Evolutionary conservation across 2,888 invertebrate genomes (phyloP).

Genomic region (Nomada lathburiana): DNA sequence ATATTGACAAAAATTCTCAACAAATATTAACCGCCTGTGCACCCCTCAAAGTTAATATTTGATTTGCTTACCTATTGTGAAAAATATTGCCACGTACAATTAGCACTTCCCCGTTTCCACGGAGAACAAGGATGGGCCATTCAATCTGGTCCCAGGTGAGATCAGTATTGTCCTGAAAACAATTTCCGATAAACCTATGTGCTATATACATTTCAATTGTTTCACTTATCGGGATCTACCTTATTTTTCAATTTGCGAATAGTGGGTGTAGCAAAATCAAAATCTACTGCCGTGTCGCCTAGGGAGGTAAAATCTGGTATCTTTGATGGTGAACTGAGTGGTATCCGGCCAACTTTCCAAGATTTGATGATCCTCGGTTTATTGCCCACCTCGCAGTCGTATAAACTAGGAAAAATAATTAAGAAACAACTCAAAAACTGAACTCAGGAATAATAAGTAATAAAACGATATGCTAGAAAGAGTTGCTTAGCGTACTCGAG

Average conservation of each 20-base stretch:
- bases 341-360: slow-evolving; percentile 85
- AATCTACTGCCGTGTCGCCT: slow-evolving; percentile 95
- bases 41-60: background rate
- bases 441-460: too few species aligned
- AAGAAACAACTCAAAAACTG: background rate
- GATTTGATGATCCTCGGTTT: slow-evolving; percentile 83
- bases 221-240: slow-evolving; percentile 36
- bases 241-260: slow-evolving; percentile 66
- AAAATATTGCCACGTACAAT: slow-evolving; percentile 84
- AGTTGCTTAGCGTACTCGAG: too few species aligned
- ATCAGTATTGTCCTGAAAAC: slow-evolving; percentile 33
- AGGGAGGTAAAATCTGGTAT: slow-evolving; percentile 86
- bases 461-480: too few species aligned
- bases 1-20: too few species aligned
- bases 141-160: slow-evolving; percentile 83
- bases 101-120: slow-evolving; percentile 94
- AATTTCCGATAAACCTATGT: background rate
- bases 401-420: slow-evolving; percentile 78
- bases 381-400: slow-evolving; percentile 81
- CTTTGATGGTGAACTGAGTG: slow-evolving; percentile 77
- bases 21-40: too few species aligned
- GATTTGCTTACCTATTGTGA: slow-evolving; percentile 83
- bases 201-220: too few species aligned
- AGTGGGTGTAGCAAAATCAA: slow-evolving; percentile 90
- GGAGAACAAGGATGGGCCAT: slow-evolving; percentile 92